Evolutionary conservation across 2,888 invertebrate species (phyloP), one percentile per base, ranked within the genome.

Genomic region (Phyllotreta cruciferae): DNA sequence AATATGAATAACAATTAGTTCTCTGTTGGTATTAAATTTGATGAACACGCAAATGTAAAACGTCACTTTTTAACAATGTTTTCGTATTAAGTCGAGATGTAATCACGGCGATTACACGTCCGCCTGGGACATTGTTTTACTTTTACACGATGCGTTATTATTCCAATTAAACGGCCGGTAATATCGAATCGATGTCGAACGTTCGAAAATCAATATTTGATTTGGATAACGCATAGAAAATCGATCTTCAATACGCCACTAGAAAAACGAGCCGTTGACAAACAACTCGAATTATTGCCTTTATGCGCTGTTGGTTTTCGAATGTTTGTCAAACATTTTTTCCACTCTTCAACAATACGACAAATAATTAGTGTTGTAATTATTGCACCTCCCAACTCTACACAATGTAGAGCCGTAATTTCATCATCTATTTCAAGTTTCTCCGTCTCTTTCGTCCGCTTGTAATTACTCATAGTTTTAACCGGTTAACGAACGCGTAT

Each of bases 401-500:
- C 41, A 52, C 38, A 52, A 52, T 52, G 4, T 24, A 24, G 24
- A 24, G 24, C 24, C 13, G 36, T 52, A 52, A 52, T 52, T 37
- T 52, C 38, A 34, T 52, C 52, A 36, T 50, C 37, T 50, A 50
- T 36, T 11, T 50, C 37, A 10, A n/a, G 38, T 6, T 37, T 37
- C 13, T 38, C 52, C 38, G 36, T 52, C 42, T 67, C 63, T 61
- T 50, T 66, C 57, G 55, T 56, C n/a, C 35, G 6, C 42, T 13
- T 13, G n/a, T 62, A 63, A 63, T 67, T 67, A 67, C 62, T 65
- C 67, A 67, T 60, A 52, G 65, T 67, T 66, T 67, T 66, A 64
- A 62, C 67, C 63, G 60, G 60, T 56, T 67, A 66, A 66, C 61
- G 57, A 64, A 60, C 56, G 56, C 45, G 44, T 13, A 62, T 62